phyloP scores from a whole-genome alignment of 2,797 vertebrate genomes.

The Xyrichtys novacula region DNA sequence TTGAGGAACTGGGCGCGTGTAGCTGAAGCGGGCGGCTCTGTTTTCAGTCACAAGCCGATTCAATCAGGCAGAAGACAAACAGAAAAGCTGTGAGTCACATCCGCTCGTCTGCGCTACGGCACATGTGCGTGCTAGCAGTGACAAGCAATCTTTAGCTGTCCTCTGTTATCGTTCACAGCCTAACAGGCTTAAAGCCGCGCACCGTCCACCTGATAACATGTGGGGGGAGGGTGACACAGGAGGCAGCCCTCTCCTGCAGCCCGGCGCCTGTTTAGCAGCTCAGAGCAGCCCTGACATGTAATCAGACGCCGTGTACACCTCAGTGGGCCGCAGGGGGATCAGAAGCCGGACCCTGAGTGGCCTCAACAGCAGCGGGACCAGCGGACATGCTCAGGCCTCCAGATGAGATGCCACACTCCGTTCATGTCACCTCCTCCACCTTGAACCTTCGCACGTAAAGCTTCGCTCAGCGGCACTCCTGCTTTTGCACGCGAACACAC shows the following conservation, averaged over 20 bases:
- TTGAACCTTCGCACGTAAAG: conserved; percentile 3
- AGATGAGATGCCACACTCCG: conserved; percentile 70
- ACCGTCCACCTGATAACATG: conserved; percentile 49
- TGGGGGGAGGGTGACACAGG: conserved; percentile 29
- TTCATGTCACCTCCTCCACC: conserved; percentile 54
- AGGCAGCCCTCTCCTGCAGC: conserved; percentile 34
- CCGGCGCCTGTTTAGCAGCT: conserved; percentile 50
- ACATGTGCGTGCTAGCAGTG: conserved; percentile 47
- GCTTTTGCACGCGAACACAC: neutral
- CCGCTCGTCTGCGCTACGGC: conserved; percentile 39
- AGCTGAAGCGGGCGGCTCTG: conserved; percentile 36
- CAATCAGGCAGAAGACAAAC: conserved; percentile 57
- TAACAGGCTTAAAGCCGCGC: conserved; percentile 52
- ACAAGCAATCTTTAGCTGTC: conserved; percentile 68
- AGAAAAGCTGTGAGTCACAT: conserved; percentile 45
- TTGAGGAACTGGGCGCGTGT: conserved; percentile 16
- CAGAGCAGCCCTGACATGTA: conserved; percentile 74
- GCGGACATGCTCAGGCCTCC: conserved; percentile 33
- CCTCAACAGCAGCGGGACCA: conserved; percentile 25
- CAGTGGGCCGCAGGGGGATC: conserved; percentile 30
- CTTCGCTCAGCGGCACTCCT: neutral
- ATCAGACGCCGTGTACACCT: conserved; percentile 66
- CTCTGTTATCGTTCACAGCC: conserved; percentile 55
- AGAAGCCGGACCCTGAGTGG: conserved; percentile 29
- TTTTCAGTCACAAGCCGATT: conserved; percentile 46